Evolutionary conservation across 2,888 invertebrate species (phyloP), one percentile per base, ranked within the genome.

Genomic region (Ephialtes manifestator): DNA sequence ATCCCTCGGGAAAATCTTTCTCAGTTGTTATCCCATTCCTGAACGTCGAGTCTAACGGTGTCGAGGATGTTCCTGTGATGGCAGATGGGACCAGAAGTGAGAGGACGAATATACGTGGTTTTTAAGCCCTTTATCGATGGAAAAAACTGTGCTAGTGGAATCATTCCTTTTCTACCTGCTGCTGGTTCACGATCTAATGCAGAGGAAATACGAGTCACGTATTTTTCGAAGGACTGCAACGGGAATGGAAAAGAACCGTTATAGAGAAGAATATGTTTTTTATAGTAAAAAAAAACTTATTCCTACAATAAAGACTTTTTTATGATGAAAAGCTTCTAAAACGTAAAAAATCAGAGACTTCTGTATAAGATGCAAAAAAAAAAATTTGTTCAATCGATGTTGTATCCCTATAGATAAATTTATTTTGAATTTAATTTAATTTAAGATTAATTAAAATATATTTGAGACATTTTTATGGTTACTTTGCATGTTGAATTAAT

Each of bases 1-100:
- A 79, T 79, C 78, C 83, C 63, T 55, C 75, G 83, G 68, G 70
- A 83, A 74, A 78, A 78, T 78, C 58, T 67, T 78, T 58, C 46
- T 70, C 46, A 31, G 15, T 28, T 18, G 0, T 20, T 46, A 39
- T 65, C 53, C 58, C 58, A 24, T 24, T 58, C 15, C 31, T 18
- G 11, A 10, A 24, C 4, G 28, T 24, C 15, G 13, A 13, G 46
- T 11, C 13, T 51, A 63, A 75, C 75, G 63, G 75, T 48, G 35
- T 60, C 13, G 31, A 43, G 15, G 46, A 63, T 31, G 18, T 43
- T 74, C 39, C 60, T 35, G 74, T 74, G 48, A 46, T 15, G 51
- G 31, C 75, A 75, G 75, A 75, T 75, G 75, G 11, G 43, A 3
- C 58, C 20, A 31, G 11, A 43, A 43, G 55, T 24, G 72, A 72